Base-by-base conservation (phyloP, 2,113 vertebrate species). In the Morone saxatilis region DNA sequence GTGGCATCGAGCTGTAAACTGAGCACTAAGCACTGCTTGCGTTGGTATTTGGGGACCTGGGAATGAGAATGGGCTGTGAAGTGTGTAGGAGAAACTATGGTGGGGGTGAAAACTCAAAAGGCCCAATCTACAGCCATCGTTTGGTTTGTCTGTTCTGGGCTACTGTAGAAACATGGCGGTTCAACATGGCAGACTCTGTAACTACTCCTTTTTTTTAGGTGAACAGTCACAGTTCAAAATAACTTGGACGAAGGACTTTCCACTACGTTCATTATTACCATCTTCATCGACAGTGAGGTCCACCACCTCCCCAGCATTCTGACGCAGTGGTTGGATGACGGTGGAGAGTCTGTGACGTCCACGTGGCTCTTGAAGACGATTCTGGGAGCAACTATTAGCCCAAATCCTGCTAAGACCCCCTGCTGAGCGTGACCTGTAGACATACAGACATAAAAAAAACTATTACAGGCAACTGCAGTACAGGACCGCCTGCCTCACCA, bases 281-380 rank as follows among this genome's bases (percentile, higher is more conserved):
- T 99, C 98, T 93, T 99, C 98, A 88, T 99, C 98, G 60, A 99
- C 97, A 0, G 98, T 99, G 87, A 99, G 97, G 91, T 99, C 98
- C 91, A 99, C 98, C 40, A 99, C 98, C 94, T 99, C 98, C 0
- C 97, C 97, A 2, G 97, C 95, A 7, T 90, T 99, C 94, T 98
- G 98, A 65, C 98, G 95, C 81, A 99, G 94, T 0, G 98, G 98
- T 88, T 99, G 98, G 89, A 99, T 99, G 90, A 99, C 98, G 0
- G 98, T 99, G 91, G 97, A 98, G 81, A 99, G 89, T 36, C 98
- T 88, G 89, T 96, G 98, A 72, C 98, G 97, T 88, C 93, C 97
- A 2, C 98, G 95, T 36, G 95, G 94, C 71, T 99, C 98, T 63
- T 96, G 97, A 12, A 96, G 89, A 68, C 98, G 96, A 71, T 93